phyloP scores from a whole-genome alignment of 2,888 invertebrate genomes.

The Sminthurinus aureus region DNA sequence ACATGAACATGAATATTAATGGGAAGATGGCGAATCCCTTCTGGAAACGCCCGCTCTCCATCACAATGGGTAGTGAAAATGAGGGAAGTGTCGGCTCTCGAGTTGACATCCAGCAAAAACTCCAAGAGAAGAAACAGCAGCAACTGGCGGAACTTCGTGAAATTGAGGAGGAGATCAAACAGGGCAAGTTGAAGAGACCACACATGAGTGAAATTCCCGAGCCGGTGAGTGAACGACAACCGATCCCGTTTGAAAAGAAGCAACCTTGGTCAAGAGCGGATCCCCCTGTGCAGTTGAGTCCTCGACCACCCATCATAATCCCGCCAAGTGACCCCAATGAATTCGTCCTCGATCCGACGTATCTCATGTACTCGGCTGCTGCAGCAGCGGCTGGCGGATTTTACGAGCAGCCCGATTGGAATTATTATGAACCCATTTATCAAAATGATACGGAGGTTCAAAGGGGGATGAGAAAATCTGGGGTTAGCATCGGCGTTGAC shows the following conservation, averaged over 20 bases:
- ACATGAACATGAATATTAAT: background rate
- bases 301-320: constrained; percentile 50
- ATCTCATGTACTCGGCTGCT: constrained; percentile 47
- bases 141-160: constrained; percentile 83
- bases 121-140: constrained; percentile 87
- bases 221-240: constrained; percentile 66
- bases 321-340: constrained; percentile 51
- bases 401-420: constrained; percentile 57
- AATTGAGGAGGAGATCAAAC: constrained; percentile 86
- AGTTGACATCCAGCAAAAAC: constrained; percentile 84
- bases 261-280: constrained; percentile 68
- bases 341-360: constrained; percentile 55
- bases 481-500: too few relatives aligned
- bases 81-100: constrained; percentile 75
- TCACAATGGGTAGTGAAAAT: constrained; percentile 73
- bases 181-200: constrained; percentile 71
- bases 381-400: constrained; percentile 42
- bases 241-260: constrained; percentile 76
- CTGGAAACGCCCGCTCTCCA: constrained; percentile 61
- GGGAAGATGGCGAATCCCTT: constrained; percentile 61
- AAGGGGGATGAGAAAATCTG: too few relatives aligned
- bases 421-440: constrained; percentile 57
- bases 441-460: constrained; percentile 44
- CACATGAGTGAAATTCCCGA: constrained; percentile 61
- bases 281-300: constrained; percentile 47